phyloP scores from a whole-genome alignment of 2,113 vertebrate genomes.

The Lampris incognitus region DNA sequence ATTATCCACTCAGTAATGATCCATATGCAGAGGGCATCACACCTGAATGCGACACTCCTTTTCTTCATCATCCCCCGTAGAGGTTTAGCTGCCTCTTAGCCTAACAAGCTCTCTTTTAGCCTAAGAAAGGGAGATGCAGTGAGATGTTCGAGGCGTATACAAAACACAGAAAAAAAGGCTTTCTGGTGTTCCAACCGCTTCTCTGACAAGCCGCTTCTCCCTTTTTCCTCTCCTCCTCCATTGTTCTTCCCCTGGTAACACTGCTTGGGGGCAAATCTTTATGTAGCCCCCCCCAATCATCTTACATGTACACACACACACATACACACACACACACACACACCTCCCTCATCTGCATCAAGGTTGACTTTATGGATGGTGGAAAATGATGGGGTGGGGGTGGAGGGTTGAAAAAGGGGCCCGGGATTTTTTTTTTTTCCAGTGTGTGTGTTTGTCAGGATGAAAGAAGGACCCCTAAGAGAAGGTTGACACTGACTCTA shows the following conservation, averaged over 20 bases:
- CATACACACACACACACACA: constrained; percentile 10
- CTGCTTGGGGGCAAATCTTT: constrained; percentile 56
- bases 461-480: constrained; percentile 88
- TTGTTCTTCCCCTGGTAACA: constrained; percentile 54
- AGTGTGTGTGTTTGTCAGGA: constrained; percentile 85
- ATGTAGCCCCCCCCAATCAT: constrained; percentile 40
- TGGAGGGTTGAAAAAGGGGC: constrained; percentile 50
- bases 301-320: constrained; percentile 19
- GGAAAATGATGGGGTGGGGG: constrained; percentile 56
- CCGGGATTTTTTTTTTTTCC: constrained; percentile 63
- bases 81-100: constrained; percentile 29
- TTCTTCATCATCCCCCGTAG: constrained; percentile 23
- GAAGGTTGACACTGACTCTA: constrained; percentile 90
- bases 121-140: constrained; percentile 38
- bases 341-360: constrained; percentile 85
- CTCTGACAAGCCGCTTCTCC: constrained; percentile 43
- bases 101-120: constrained; percentile 34
- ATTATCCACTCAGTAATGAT: neutral
- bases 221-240: constrained; percentile 25
- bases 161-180: constrained; percentile 65
- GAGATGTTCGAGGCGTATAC: constrained; percentile 61
- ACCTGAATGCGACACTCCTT: constrained; percentile 35
- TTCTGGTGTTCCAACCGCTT: constrained; percentile 31
- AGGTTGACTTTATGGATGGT: constrained; percentile 82
- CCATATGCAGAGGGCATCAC: constrained; percentile 36